These are phyloP conservation scores for Augochlora pura DNA, from an alignment of 1,140 invertebrate genomes.

Conservation along the genomic window DNA sequence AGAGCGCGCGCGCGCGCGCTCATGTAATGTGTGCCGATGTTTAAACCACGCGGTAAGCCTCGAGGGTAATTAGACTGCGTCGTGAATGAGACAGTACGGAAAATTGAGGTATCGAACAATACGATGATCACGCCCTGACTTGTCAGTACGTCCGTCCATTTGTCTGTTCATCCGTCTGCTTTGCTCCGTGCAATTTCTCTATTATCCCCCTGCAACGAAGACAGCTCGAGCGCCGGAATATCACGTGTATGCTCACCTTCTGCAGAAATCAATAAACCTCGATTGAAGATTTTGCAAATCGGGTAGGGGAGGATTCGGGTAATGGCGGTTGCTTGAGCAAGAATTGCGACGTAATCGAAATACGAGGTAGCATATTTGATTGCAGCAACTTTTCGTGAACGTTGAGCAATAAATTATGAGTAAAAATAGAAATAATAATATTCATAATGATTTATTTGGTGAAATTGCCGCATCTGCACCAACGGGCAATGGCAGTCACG, in stretches of 20 bases:
- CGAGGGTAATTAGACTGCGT: conserved; percentile 71
- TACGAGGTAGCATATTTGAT: no score
- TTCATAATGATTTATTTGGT: no score
- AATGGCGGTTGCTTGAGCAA: background rate
- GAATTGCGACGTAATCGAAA: background rate
- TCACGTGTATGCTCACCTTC: conserved; percentile 44
- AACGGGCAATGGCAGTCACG: no score
- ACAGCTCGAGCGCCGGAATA: conserved; percentile 30
- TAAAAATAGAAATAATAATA: no score
- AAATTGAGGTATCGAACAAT: conserved; percentile 69
- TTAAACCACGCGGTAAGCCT: conserved; percentile 63
- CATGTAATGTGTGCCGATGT: conserved; percentile 25
- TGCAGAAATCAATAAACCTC: conserved; percentile 48
- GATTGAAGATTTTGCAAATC: conserved; percentile 39
- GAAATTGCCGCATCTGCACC: no score
- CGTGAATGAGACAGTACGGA: conserved; percentile 64
- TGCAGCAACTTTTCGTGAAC: no score
- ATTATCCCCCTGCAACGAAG: conserved; percentile 45
- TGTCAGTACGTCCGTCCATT: conserved; percentile 36
- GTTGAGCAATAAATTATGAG: no score
- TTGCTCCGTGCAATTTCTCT: conserved; percentile 44
- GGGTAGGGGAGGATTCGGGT: no score
- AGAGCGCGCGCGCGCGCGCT: no score
- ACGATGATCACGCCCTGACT: conserved; percentile 60
- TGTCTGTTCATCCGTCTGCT: conserved; percentile 34